Conservation (phyloP, 2,113 vertebrate genomes). For the Bufo bufo region DNA sequence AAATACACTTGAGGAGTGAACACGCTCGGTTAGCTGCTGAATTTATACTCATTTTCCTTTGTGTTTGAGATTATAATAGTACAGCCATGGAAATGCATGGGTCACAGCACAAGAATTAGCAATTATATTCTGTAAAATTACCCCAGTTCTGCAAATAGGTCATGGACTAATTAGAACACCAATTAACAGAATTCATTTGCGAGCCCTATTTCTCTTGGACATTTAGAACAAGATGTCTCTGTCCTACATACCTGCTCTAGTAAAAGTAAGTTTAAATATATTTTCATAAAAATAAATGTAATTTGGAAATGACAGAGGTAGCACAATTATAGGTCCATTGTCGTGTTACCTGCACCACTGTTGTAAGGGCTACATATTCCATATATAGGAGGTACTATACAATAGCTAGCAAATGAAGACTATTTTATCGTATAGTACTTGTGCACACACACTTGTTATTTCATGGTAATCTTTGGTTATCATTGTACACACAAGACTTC, state of each 20-base stretch:
- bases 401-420: too few species aligned
- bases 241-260: not conserved
- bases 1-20: too few species aligned
- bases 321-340: not conserved
- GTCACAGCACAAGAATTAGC: not conserved
- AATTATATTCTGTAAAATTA: not conserved
- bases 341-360: not conserved
- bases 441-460: too few species aligned
- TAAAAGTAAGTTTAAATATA: not conserved
- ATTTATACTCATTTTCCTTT: too few species aligned
- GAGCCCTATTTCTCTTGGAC: not conserved
- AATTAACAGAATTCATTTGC: constrained; percentile 5
- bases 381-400: too few species aligned
- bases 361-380: not conserved
- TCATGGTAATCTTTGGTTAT: too few species aligned
- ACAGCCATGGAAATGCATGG: not conserved
- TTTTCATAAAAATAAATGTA: too few species aligned
- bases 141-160: not conserved
- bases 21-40: too few species aligned
- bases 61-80: not conserved
- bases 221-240: not conserved
- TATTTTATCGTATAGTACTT: too few species aligned
- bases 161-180: constrained; percentile 12
- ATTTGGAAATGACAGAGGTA: too few species aligned
- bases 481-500: too few species aligned